Percentiles rank a stretch among this genome's conserved stretches.
Conservation (phyloP, 2,888 invertebrate genomes). For the Rhagonycha fulva region DNA sequence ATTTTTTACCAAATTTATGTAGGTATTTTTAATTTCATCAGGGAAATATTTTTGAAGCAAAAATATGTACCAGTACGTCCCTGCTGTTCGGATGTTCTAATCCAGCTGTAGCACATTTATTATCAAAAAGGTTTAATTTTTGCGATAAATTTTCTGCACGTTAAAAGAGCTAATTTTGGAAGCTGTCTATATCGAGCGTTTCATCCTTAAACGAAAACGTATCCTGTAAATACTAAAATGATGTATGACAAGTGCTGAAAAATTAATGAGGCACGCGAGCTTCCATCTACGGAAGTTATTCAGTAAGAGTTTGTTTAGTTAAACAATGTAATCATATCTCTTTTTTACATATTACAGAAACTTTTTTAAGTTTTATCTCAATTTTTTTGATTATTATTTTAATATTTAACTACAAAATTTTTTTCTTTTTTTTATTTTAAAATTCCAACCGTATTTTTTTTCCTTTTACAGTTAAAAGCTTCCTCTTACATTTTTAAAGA, state of each 20-base stretch:
- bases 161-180: slow-evolving; percentile 6
- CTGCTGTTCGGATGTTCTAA: background rate
- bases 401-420: background rate
- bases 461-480: background rate
- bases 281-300: slow-evolving; percentile 6
- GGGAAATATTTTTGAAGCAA: too few relatives aligned
- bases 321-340: slow-evolving; percentile 23
- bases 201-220: slow-evolving; percentile 9
- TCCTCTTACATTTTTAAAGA: background rate
- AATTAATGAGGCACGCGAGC: slow-evolving; percentile 25
- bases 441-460: background rate
- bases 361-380: background rate
- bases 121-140: background rate
- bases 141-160: background rate
- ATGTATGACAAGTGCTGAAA: slow-evolving; percentile 12
- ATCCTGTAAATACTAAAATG: slow-evolving; percentile 16
- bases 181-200: slow-evolving; percentile 9
- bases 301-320: slow-evolving; percentile 16
- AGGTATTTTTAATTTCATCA: too few relatives aligned
- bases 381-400: background rate
- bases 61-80: background rate
- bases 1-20: too few relatives aligned
- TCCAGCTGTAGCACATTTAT: background rate
- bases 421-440: background rate
- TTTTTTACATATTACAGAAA: background rate